Percentiles rank a stretch among this genome's conserved stretches.
These are phyloP conservation scores for Stenoptilia bipunctidactyla DNA, from an alignment of 2,888 invertebrate species.

Conservation along the genomic window DNA sequence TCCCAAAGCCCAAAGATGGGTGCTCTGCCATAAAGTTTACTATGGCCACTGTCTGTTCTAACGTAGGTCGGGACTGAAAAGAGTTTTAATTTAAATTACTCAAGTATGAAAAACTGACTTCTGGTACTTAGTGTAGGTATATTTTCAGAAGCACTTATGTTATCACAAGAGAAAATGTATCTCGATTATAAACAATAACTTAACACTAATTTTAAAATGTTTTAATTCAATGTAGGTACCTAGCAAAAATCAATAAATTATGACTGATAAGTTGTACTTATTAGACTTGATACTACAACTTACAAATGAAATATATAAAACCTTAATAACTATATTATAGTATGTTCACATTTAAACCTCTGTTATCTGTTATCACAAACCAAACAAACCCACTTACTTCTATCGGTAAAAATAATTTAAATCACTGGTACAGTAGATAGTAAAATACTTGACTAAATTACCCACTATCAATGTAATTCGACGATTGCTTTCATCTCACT, in stretches of 20 bases:
- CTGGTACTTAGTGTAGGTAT: not conserved
- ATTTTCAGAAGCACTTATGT: not conserved
- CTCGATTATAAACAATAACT: constrained; percentile 6
- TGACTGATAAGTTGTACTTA: not conserved
- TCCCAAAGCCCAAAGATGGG: constrained; percentile 39
- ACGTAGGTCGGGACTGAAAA: constrained; percentile 47
- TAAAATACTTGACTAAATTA: too few species aligned
- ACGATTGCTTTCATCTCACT: too few species aligned
- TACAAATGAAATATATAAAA: too few species aligned
- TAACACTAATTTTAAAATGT: not conserved
- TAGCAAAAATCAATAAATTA: too few species aligned
- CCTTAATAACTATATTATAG: too few species aligned
- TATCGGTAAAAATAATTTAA: too few species aligned
- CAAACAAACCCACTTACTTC: too few species aligned
- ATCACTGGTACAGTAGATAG: too few species aligned
- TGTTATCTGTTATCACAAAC: too few species aligned
- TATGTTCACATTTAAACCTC: too few species aligned
- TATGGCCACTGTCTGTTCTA: constrained; percentile 54
- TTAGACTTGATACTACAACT: not conserved
- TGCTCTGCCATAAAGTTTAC: constrained; percentile 61
- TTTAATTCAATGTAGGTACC: not conserved
- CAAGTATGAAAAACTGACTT: constrained; percentile 2
- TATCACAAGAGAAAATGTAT: too few species aligned
- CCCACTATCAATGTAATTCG: too few species aligned
- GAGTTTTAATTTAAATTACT: constrained; percentile 2